phyloP scores from a whole-genome alignment of 1,140 invertebrate species.

The Zaprionus capensis region DNA sequence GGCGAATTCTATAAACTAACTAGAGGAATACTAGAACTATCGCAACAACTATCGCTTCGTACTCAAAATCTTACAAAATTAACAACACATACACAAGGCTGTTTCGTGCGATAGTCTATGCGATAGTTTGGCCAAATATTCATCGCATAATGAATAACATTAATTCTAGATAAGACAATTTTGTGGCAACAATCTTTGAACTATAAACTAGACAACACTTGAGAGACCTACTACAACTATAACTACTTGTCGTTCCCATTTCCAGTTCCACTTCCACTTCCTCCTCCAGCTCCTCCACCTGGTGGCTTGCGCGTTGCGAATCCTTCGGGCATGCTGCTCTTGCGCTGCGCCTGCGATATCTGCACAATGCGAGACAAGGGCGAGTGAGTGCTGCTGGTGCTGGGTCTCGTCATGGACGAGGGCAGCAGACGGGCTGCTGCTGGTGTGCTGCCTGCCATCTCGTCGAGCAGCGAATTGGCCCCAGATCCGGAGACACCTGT shows the following conservation, averaged over 20 bases:
- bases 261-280: neutral
- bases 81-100: neutral
- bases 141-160: neutral
- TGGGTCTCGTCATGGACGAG: slow-evolving; percentile 49
- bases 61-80: neutral
- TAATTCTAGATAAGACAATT: slow-evolving; percentile 12
- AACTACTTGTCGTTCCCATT: slow-evolving; percentile 30
- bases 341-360: slow-evolving; percentile 80
- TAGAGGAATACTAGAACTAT: neutral
- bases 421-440: slow-evolving; percentile 64
- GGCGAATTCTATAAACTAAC: slow-evolving; percentile 1
- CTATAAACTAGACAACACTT: slow-evolving; percentile 50
- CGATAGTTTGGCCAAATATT: slow-evolving; percentile 4
- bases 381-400: slow-evolving; percentile 81
- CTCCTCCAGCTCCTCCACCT: neutral
- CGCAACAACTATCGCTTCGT: neutral
- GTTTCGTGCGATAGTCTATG: neutral
- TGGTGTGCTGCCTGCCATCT: slow-evolving; percentile 17
- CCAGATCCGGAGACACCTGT: slow-evolving; percentile 18
- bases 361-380: slow-evolving; percentile 81
- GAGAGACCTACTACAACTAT: slow-evolving; percentile 16
- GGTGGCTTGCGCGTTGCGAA: slow-evolving; percentile 28
- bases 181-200: slow-evolving; percentile 37
- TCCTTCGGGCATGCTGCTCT: slow-evolving; percentile 81
- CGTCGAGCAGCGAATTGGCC: slow-evolving; percentile 26